phyloP scores from a whole-genome alignment of 2,888 invertebrate species.

The Embidobia sp. region DNA sequence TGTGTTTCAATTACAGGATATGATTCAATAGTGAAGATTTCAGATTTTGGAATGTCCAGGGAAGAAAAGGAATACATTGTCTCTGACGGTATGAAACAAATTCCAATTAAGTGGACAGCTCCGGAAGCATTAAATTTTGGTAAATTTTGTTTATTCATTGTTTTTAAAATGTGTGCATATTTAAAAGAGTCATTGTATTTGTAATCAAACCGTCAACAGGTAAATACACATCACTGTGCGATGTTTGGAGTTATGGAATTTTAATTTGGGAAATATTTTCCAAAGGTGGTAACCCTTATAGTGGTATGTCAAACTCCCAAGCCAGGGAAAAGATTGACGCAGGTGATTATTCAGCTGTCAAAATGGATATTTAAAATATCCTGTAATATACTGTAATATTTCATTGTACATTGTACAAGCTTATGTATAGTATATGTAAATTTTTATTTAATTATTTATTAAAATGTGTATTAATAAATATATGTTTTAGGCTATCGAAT shows the following conservation, averaged over 20 bases:
- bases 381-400: too few relatives aligned
- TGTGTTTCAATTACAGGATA: conserved; percentile 83
- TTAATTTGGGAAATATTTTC: conserved; percentile 99
- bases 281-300: conserved; percentile 95
- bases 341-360: conserved; percentile 86
- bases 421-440: too few relatives aligned
- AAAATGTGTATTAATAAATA: neutral
- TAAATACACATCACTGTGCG: conserved; percentile 96
- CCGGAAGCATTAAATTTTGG: conserved; percentile 82
- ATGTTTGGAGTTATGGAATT: conserved; percentile 98
- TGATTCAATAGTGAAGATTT: conserved; percentile 95
- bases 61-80: conserved; percentile 98
- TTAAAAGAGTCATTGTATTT: too few relatives aligned
- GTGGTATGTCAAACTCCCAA: conserved; percentile 95
- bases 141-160: conserved; percentile 14
- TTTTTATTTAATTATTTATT: neutral
- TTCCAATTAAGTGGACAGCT: conserved; percentile 99
- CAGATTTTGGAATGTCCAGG: conserved; percentile 98
- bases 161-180: too few relatives aligned
- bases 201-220: conserved; percentile 83
- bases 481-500: conserved; percentile 90
- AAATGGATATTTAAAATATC: too few relatives aligned
- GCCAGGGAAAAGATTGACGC: conserved; percentile 96
- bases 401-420: too few relatives aligned
- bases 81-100: conserved; percentile 98